Evolutionary conservation across 30 jellyfish, hydroid and myxozoan genomes (phyloP), one percentile per base, ranked within the genome.

Genomic region (Aurelia coerulea): DNA sequence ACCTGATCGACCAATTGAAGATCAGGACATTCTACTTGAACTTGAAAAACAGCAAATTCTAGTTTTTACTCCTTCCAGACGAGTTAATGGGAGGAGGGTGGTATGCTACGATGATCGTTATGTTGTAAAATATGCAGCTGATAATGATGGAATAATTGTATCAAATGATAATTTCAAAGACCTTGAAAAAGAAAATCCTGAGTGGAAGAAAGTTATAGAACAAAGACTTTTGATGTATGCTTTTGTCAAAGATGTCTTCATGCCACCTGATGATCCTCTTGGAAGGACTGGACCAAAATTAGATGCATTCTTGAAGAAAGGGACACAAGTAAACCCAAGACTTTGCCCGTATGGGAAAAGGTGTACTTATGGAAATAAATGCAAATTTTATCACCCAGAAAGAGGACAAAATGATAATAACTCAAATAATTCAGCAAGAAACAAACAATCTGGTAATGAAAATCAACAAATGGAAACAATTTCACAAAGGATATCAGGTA

Each of bases 231-330:
- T 92, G 78, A 92, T 92, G 98, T 92, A 92, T 49, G 73, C 98
- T 3, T 92, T 92, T 77, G 98, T 92, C 11, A 92, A 92, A 19
- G 96, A 92, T 53, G 76, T 51, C 15, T 92, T 92, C 69, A 92
- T 92, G 98, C 95, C 97, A 0, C 98, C 98, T 11, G 98, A 92
- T 86, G 98, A 92, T 54, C 98, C 98, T 2, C 86, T 86, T 32
- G 98, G 98, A 31, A 77, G 98, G 59, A 88, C 67, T 63, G 98
- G 98, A 10, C 98, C 98, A 35, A 84, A 80, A 31, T 65, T 92
- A 46, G 97, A 87, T 67, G 90, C 84, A 34, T 92, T 92, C 62
- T 81, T 92, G 77, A 73, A 71, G 23, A 92, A 87, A 76, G 97
- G 97, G 12, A 74, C 92, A n/a, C 80, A 77, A 39, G 19, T 68